Evolutionary conservation across 2,888 invertebrate species (phyloP).

Genomic region (Agrotis puta): DNA sequence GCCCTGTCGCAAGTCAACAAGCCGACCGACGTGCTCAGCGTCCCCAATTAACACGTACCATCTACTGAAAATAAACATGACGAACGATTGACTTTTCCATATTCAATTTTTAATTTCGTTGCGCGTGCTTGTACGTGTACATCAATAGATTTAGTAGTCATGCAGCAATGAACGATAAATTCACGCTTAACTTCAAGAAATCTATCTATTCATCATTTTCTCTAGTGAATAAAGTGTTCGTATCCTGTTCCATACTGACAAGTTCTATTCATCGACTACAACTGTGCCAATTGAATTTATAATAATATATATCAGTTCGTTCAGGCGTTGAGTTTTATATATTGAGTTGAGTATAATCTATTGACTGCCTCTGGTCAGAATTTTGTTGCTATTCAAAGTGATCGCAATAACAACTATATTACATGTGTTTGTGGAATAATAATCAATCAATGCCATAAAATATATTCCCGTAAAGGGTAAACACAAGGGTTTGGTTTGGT

Average conservation of each 20-base stretch:
- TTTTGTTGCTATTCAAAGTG: constrained; percentile 6
- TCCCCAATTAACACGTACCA: constrained; percentile 82
- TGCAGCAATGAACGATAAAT: constrained; percentile 4
- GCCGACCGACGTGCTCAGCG: constrained; percentile 80
- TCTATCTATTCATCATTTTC: neutral
- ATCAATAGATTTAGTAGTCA: neutral
- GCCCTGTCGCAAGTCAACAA: constrained; percentile 85
- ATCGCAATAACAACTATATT: constrained; percentile 15
- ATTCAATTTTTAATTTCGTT: constrained; percentile 56
- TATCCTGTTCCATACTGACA: neutral
- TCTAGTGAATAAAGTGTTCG: neutral
- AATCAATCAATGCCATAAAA: neutral
- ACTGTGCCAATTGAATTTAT: constrained; percentile 6
- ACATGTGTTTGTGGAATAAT: neutral
- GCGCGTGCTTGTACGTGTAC: neutral
- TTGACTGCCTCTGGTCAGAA: neutral
- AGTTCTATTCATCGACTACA: neutral
- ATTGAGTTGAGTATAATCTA: too few relatives aligned
- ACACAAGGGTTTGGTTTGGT: neutral
- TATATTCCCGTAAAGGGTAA: neutral
- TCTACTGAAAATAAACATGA: constrained; percentile 80
- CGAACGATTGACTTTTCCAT: constrained; percentile 72
- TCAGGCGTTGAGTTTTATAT: neutral
- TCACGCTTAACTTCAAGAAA: neutral
- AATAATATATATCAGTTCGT: neutral